Evolutionary conservation across 2,888 invertebrate species (phyloP).

Genomic region (Lissocephala sabroskyi): DNA sequence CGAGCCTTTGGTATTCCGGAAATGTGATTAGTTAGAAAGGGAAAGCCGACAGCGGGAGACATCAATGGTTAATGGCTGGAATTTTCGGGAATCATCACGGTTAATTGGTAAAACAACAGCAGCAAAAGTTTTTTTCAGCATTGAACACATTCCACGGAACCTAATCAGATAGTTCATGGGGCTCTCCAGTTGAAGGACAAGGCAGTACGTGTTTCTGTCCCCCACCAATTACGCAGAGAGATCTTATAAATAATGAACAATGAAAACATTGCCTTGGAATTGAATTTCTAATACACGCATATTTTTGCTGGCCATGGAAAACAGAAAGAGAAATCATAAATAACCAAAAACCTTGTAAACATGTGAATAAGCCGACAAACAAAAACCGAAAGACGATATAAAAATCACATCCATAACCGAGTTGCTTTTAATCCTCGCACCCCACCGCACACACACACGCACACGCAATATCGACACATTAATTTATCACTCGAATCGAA

Average conservation of each 20-base stretch:
- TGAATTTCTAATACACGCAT: too few relatives aligned
- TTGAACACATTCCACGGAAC: too few relatives aligned
- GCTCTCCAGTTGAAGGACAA: too few relatives aligned
- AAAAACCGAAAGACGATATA: slow-evolving; percentile 21
- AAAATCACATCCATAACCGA: slow-evolving; percentile 38
- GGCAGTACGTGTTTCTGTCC: too few relatives aligned
- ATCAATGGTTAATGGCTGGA: too few relatives aligned
- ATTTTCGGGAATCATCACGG: slow-evolving; percentile 25
- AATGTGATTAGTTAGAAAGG: slow-evolving; percentile 38
- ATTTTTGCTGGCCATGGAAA: too few relatives aligned
- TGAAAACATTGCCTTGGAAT: too few relatives aligned
- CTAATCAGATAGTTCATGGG: too few relatives aligned
- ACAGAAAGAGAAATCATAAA: slow-evolving; percentile 36
- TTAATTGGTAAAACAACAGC: neutral
- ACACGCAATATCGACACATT: slow-evolving; percentile 58
- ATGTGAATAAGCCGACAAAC: slow-evolving; percentile 48
- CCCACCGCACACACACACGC: too few relatives aligned
- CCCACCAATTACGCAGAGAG: too few relatives aligned
- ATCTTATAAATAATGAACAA: too few relatives aligned
- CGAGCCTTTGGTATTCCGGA: slow-evolving; percentile 17
- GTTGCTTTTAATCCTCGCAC: slow-evolving; percentile 55
- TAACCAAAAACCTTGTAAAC: slow-evolving; percentile 60
- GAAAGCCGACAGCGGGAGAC: too few relatives aligned
- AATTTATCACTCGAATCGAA: slow-evolving; percentile 45
- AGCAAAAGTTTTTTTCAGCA: neutral